Evolutionary conservation across 2,797 vertebrate genomes (phyloP).

Genomic region (Tadarida brasiliensis): DNA sequence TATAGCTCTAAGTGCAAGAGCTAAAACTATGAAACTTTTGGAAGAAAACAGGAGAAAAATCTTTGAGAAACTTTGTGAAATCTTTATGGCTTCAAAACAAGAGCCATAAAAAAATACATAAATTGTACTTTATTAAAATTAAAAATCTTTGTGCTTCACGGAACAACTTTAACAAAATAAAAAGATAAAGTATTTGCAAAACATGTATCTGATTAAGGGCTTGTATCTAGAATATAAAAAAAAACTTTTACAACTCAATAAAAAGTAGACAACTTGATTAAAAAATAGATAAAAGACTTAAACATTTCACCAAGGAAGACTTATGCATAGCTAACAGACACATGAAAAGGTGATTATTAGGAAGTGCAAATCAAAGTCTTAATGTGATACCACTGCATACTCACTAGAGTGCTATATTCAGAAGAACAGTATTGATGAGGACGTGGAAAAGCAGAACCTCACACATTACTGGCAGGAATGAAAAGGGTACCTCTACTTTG

Average conservation of each 20-base stretch:
- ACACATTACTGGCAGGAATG: neutral
- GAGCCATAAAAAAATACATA: neutral
- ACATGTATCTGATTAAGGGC: neutral
- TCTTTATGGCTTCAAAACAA: neutral
- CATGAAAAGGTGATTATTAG: neutral
- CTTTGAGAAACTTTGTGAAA: neutral
- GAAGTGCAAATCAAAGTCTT: neutral
- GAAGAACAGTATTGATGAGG: neutral
- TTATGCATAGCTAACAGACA: neutral
- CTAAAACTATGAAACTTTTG: neutral
- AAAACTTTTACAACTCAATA: neutral
- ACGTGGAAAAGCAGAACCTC: neutral
- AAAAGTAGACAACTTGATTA: neutral
- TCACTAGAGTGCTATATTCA: neutral
- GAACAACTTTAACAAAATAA: conserved; percentile 44
- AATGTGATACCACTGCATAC: neutral
- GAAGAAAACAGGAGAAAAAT: neutral
- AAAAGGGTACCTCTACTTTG: neutral
- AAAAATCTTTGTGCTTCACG: conserved; percentile 21
- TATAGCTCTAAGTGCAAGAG: neutral
- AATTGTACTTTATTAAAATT: neutral
- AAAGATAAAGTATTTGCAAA: conserved; percentile 65
- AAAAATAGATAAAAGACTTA: conserved; percentile 27
- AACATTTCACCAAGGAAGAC: conserved; percentile 55
- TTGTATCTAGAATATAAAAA: conserved; percentile 10